Evolutionary conservation across 2,888 invertebrate species (phyloP).

Genomic region (Chloroclysta siterata): DNA sequence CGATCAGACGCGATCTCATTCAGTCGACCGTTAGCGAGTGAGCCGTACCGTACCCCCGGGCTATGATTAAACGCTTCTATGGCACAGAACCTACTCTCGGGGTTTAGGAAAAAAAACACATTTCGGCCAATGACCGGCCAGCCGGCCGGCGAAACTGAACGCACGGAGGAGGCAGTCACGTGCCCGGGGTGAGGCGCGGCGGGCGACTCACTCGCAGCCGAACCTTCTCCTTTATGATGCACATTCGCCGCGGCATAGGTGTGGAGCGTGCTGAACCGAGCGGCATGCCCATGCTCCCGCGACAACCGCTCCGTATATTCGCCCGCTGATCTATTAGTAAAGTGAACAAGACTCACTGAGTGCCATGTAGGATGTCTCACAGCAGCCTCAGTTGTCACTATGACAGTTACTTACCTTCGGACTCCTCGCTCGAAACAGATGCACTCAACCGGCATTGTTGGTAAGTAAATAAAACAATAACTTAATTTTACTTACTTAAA

Average conservation of each 20-base stretch:
- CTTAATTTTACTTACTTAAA: too few relatives aligned
- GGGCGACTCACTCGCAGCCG: constrained; percentile 75
- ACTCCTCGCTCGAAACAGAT: constrained; percentile 80
- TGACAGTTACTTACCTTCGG: constrained; percentile 81
- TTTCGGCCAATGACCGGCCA: constrained; percentile 79
- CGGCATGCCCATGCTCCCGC: constrained; percentile 80
- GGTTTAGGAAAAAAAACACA: constrained; percentile 68
- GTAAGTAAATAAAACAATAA: constrained; percentile 56
- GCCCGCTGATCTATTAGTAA: constrained; percentile 62
- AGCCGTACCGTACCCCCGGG: constrained; percentile 59
- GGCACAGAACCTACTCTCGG: constrained; percentile 66
- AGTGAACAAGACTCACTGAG: constrained; percentile 70
- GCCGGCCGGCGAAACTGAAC: constrained; percentile 77
- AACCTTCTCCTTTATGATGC: constrained; percentile 83
- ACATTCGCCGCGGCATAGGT: constrained; percentile 80
- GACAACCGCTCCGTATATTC: constrained; percentile 59
- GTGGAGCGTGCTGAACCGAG: constrained; percentile 75
- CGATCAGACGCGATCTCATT: constrained; percentile 48
- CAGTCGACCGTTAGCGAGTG: constrained; percentile 60
- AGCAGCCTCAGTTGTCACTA: constrained; percentile 82
- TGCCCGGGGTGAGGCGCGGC: constrained; percentile 84
- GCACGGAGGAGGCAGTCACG: constrained; percentile 79
- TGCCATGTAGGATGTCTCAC: constrained; percentile 85
- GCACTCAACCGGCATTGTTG: constrained; percentile 81
- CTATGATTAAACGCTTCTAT: constrained; percentile 68